Conservation (phyloP, 2,888 invertebrate genomes). For the Tachystola acroxantha region DNA sequence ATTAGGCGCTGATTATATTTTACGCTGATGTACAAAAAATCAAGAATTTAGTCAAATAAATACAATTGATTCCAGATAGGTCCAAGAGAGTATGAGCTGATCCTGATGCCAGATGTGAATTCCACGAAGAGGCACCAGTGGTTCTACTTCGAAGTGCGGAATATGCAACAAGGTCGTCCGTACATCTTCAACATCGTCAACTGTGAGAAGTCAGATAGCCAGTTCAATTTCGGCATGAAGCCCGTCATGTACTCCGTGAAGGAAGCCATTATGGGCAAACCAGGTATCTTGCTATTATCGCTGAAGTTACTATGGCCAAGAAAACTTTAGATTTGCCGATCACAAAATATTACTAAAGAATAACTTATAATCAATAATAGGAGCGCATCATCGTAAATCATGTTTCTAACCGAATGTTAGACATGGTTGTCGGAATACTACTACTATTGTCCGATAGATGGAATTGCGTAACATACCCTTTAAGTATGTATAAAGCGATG, state of each 20-base stretch:
- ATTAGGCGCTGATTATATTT: too few species aligned
- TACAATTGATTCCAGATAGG: constrained; percentile 77
- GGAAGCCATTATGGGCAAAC: constrained; percentile 78
- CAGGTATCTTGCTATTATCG: constrained; percentile 45
- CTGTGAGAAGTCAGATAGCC: constrained; percentile 91
- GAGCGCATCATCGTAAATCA: too few species aligned
- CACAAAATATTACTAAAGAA: too few species aligned
- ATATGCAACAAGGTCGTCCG: constrained; percentile 82
- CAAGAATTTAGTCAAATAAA: background rate
- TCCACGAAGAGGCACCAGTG: constrained; percentile 89
- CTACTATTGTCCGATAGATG: too few species aligned
- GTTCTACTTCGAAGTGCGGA: constrained; percentile 94
- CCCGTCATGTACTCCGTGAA: constrained; percentile 91
- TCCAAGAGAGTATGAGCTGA: constrained; percentile 87
- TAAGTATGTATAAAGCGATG: too few species aligned
- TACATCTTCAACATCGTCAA: constrained; percentile 93
- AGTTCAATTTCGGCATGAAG: constrained; percentile 94
- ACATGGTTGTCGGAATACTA: too few species aligned
- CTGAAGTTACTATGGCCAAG: too few species aligned
- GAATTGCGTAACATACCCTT: too few species aligned
- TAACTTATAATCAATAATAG: too few species aligned
- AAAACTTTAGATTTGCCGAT: too few species aligned
- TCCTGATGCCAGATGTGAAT: constrained; percentile 90
- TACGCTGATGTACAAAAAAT: too few species aligned
- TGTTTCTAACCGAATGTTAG: too few species aligned